phyloP scores from a whole-genome alignment of 2,797 vertebrate genomes.

The Melanotaenia boesemani region DNA sequence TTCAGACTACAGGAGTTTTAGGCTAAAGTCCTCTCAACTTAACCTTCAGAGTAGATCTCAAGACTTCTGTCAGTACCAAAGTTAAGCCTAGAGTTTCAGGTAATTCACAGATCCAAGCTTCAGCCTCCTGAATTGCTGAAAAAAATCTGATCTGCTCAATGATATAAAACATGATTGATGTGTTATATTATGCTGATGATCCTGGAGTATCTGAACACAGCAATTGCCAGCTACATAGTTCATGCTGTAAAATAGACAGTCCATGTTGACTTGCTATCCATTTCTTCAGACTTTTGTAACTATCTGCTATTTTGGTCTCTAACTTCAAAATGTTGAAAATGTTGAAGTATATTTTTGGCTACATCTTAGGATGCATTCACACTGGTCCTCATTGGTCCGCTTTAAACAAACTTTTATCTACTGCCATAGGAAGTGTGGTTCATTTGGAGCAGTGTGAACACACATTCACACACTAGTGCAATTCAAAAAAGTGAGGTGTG shows the following conservation, averaged over 20 bases:
- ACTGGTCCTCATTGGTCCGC: not conserved
- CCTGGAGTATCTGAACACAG: not conserved
- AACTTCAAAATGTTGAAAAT: not conserved
- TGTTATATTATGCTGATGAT: not conserved
- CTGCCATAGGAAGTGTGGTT: not conserved
- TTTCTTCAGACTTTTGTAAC: not conserved
- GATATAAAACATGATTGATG: not conserved
- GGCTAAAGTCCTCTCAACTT: not conserved
- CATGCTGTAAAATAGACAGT: not conserved
- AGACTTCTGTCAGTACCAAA: not conserved
- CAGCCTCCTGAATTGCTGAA: not conserved
- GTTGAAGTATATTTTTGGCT: not conserved
- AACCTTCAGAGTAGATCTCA: not conserved
- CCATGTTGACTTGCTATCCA: not conserved
- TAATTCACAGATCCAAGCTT: not conserved
- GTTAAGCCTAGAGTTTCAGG: not conserved
- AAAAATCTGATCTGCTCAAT: not conserved
- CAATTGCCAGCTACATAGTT: not conserved
- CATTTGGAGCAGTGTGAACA: too few relatives aligned
- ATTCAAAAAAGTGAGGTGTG: too few relatives aligned
- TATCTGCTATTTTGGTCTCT: not conserved
- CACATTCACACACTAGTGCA: too few relatives aligned
- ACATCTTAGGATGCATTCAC: not conserved
- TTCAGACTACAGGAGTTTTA: conserved; percentile 1
- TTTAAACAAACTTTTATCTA: not conserved